phyloP scores from a whole-genome alignment of 1,140 invertebrate genomes.

The Saccostrea glomerata region DNA sequence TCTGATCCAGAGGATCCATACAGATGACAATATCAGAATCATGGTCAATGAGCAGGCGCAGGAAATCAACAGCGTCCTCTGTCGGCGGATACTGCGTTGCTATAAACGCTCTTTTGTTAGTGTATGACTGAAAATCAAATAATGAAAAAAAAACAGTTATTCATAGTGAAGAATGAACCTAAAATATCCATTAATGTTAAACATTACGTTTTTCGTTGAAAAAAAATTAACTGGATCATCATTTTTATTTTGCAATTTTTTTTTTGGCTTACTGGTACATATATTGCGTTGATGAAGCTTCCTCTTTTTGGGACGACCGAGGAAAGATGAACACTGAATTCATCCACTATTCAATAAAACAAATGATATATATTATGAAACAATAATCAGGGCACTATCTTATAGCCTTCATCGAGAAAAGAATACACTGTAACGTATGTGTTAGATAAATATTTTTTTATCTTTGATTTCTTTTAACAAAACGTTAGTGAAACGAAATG shows the following conservation, averaged over 20 bases:
- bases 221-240: no score
- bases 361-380: neutral
- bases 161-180: neutral
- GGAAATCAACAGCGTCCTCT: neutral
- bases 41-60: neutral
- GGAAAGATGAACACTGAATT: neutral
- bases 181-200: neutral
- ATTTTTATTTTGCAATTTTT: no score
- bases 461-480: no score
- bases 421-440: neutral
- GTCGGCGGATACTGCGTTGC: neutral
- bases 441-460: neutral
- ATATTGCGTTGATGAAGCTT: conserved; percentile 2
- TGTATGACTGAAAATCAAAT: neutral
- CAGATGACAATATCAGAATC: neutral
- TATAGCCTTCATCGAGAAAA: no score
- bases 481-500: no score
- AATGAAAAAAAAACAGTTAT: neutral
- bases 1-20: neutral
- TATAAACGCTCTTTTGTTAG: neutral
- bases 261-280: neutral
- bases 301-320: neutral
- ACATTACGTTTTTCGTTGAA: no score
- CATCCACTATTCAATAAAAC: neutral
- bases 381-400: neutral